Evolutionary conservation across 2,888 invertebrate genomes (phyloP).

Genomic region (Chaetogeoica ovagalla): DNA sequence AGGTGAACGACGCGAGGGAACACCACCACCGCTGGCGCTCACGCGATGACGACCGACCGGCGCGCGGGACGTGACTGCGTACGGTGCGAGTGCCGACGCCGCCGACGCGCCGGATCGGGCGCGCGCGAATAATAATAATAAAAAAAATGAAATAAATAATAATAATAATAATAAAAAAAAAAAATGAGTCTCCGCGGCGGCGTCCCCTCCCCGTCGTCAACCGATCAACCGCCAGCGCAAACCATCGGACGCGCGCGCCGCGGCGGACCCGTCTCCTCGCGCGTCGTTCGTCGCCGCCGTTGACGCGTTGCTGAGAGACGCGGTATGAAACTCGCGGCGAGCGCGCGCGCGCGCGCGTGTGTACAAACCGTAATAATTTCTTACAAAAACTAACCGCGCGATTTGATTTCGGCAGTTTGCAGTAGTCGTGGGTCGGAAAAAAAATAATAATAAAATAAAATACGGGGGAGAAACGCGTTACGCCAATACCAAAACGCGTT

Average conservation of each 20-base stretch:
- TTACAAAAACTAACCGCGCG: too few species aligned
- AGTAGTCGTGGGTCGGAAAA: too few species aligned
- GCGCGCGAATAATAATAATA: conserved; percentile 33
- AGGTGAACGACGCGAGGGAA: not conserved
- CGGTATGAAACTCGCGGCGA: too few species aligned
- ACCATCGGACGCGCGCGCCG: too few species aligned
- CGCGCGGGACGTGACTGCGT: conserved; percentile 44
- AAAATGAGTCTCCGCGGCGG: not conserved
- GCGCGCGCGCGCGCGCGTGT: too few species aligned
- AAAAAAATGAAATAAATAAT: not conserved
- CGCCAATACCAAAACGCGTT: too few species aligned
- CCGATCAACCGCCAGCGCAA: too few species aligned
- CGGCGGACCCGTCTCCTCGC: not conserved
- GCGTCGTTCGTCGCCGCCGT: not conserved
- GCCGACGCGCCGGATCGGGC: conserved; percentile 17
- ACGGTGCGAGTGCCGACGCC: not conserved
- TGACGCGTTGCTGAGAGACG: too few species aligned
- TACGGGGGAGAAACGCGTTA: too few species aligned
- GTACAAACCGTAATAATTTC: too few species aligned
- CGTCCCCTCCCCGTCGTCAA: conserved; percentile 3
- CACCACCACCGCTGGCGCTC: not conserved
- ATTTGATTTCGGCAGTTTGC: too few species aligned
- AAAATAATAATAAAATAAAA: too few species aligned
- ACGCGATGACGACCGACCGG: conserved; percentile 29
- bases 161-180: not conserved